A percentile compares a stretch with the other conserved stretches of the same genome.
Evolutionary conservation across 1,140 invertebrate species (phyloP).

Genomic region (Hypsibius dujardini): DNA sequence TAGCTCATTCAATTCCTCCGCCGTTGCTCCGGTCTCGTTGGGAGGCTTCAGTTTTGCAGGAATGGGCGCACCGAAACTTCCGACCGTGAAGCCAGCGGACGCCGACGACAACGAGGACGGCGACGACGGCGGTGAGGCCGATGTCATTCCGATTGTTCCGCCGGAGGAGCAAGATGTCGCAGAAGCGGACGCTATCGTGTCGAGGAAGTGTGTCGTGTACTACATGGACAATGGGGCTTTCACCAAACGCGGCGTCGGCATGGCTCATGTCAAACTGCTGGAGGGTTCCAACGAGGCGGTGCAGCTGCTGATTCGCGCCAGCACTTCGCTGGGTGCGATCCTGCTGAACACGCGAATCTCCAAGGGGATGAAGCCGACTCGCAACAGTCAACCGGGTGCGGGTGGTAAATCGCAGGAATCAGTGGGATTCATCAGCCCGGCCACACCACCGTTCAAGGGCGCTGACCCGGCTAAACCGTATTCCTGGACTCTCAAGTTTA

Average conservation of each 20-base stretch:
- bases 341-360: constrained; percentile 1
- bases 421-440: not conserved
- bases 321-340: not conserved
- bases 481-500: not conserved
- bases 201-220: not conserved
- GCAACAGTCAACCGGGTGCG: not conserved
- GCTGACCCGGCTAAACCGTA: not conserved
- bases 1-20: not conserved
- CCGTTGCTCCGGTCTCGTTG: not conserved
- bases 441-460: not conserved
- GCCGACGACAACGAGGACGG: not conserved
- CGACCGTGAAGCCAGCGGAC: not conserved
- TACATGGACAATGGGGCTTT: not conserved
- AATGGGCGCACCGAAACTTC: constrained; percentile 2
- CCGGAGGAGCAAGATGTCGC: not conserved
- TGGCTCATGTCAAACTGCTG: not conserved
- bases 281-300: not conserved
- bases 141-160: not conserved
- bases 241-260: not conserved
- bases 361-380: not conserved
- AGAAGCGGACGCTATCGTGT: constrained; percentile 2
- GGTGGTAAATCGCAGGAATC: not conserved
- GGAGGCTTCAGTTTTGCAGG: not conserved
- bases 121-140: not conserved
- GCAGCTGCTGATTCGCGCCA: not conserved